phyloP scores from a whole-genome alignment of 35 echinoderm and acorn worm genomes.

The Ophiothrix spiculata region DNA sequence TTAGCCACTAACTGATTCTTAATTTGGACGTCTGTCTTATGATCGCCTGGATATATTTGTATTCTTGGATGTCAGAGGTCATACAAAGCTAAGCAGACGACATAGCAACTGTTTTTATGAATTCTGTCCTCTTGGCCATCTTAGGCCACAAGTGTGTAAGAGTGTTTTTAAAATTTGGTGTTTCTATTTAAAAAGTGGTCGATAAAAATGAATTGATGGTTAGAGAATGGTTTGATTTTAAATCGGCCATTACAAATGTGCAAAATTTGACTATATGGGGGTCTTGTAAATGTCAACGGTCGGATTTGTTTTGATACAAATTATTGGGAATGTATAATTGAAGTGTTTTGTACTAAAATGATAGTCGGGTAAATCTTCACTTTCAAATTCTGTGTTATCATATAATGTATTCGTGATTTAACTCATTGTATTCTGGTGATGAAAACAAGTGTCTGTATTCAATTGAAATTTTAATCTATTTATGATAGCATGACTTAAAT shows the following conservation, averaged over 20 bases:
- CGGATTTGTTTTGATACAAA: conserved; percentile 6
- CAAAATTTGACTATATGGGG: no score
- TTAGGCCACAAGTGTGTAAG: background rate
- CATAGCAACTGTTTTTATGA: background rate
- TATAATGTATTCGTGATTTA: no score
- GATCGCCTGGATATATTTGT: no score
- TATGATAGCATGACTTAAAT: no score
- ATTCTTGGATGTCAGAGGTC: background rate
- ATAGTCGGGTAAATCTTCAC: background rate
- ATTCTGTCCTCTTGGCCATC: background rate
- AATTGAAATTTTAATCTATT: no score
- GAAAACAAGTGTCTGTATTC: no score
- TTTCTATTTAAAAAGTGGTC: background rate
- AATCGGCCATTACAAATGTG: no score
- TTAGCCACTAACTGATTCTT: background rate
- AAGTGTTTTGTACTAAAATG: conserved; percentile 1
- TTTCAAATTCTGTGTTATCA: no score
- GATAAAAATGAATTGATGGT: background rate
- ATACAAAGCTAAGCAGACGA: background rate
- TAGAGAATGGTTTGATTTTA: background rate
- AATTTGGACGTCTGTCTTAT: no score
- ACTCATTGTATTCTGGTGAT: no score
- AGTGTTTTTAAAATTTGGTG: background rate
- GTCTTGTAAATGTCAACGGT: conserved; percentile 11
- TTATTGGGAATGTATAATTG: background rate